Evolutionary conservation across 2,888 invertebrate species (phyloP).

Genomic region (Cheilosia soror): DNA sequence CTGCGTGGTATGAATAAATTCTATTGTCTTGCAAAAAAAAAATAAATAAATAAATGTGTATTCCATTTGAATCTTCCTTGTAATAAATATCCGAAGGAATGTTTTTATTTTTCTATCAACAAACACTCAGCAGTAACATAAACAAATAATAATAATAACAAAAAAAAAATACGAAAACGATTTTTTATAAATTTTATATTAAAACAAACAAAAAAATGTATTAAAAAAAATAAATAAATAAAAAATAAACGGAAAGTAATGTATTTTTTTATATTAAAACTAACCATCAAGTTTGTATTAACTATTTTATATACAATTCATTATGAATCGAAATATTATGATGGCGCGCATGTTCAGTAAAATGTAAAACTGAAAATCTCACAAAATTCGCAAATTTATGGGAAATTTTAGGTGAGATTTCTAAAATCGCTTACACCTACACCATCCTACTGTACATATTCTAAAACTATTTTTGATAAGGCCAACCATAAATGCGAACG

Average conservation of each 20-base stretch:
- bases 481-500: neutral
- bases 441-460: conserved; percentile 14
- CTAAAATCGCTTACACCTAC: conserved; percentile 35
- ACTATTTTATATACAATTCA: conserved; percentile 62
- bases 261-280: conserved; percentile 67
- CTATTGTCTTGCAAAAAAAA: conserved; percentile 29
- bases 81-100: conserved; percentile 58
- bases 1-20: conserved; percentile 33
- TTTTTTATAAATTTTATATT: conserved; percentile 53
- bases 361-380: conserved; percentile 5
- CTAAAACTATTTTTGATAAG: conserved; percentile 9
- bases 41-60: conserved; percentile 26
- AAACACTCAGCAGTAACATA: conserved; percentile 38
- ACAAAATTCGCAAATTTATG: conserved; percentile 9
- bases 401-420: conserved; percentile 29
- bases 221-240: conserved; percentile 24
- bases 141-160: conserved; percentile 1
- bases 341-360: conserved; percentile 8
- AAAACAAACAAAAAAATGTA: conserved; percentile 33
- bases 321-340: conserved; percentile 45
- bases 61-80: conserved; percentile 63
- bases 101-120: conserved; percentile 55
- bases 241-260: conserved; percentile 41
- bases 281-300: conserved; percentile 57
- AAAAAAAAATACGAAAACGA: conserved; percentile 17